Evolutionary conservation across 2,113 vertebrate genomes (phyloP).

Genomic region (Stigmatopora argus): DNA sequence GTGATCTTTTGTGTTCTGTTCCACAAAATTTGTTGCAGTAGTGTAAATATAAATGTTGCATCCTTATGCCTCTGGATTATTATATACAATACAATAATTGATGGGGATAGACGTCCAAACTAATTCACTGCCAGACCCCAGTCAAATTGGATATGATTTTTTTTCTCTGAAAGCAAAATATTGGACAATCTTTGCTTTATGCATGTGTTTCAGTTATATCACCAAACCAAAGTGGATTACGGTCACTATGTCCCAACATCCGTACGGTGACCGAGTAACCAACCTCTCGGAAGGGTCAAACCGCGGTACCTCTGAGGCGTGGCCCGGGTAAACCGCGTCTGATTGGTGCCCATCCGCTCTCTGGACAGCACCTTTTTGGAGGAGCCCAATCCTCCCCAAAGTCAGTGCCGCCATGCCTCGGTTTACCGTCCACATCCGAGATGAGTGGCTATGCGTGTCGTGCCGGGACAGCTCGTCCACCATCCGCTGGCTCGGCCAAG

Average conservation of each 20-base stretch:
- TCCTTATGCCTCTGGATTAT: no score
- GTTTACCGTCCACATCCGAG: constrained; percentile 88
- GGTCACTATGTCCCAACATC: constrained; percentile 20
- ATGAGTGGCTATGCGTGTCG: constrained; percentile 92
- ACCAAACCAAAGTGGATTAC: background rate
- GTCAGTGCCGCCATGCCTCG: constrained; percentile 76
- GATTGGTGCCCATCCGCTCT: constrained; percentile 45
- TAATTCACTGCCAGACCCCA: no score
- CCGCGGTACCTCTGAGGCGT: constrained; percentile 36
- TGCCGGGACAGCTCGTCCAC: constrained; percentile 70
- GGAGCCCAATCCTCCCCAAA: constrained; percentile 8
- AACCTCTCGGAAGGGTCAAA: constrained; percentile 5
- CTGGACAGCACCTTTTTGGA: constrained; percentile 1
- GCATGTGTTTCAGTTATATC: background rate
- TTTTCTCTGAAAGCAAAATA: background rate
- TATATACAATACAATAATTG: no score
- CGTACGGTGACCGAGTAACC: constrained; percentile 13
- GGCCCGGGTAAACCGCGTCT: constrained; percentile 22
- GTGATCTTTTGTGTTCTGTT: no score
- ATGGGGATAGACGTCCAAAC: no score
- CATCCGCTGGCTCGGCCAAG: constrained; percentile 80
- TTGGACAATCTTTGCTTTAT: background rate
- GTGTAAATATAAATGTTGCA: no score
- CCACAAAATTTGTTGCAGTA: no score
- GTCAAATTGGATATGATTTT: background rate